A percentile compares a stretch with the other conserved stretches of the same genome.
Evolutionary conservation across 2,888 invertebrate genomes (phyloP).

Genomic region (Timandra comae): DNA sequence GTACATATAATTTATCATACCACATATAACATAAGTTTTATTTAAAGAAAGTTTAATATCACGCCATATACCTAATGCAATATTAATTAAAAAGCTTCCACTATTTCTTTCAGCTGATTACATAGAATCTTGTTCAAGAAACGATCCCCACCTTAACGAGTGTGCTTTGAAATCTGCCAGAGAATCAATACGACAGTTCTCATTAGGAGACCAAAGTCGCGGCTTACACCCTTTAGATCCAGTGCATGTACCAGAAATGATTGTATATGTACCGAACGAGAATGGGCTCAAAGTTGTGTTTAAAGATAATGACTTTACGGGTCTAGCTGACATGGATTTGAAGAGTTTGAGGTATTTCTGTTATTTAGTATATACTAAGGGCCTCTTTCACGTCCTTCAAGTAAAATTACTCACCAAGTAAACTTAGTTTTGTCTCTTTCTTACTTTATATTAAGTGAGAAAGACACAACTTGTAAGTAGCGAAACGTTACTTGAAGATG

Average conservation of each 20-base stretch:
- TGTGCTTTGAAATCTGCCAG: constrained; percentile 47
- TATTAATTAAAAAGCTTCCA: neutral
- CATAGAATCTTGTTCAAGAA: constrained; percentile 47
- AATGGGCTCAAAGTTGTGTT: constrained; percentile 48
- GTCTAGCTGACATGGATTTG: constrained; percentile 42
- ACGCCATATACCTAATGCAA: no score
- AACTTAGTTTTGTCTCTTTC: no score
- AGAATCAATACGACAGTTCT: constrained; percentile 42
- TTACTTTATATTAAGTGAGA: no score
- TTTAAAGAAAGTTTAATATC: no score
- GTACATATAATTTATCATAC: no score
- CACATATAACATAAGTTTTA: no score
- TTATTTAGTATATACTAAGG: neutral
- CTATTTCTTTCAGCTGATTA: constrained; percentile 41
- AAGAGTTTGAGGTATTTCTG: constrained; percentile 41
- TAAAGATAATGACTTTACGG: constrained; percentile 48
- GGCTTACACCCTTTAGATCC: constrained; percentile 44
- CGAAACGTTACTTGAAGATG: no score
- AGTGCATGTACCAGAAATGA: constrained; percentile 45
- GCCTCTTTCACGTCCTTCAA: no score
- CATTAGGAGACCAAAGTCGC: constrained; percentile 39
- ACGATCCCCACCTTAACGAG: constrained; percentile 48
- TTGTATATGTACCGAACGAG: constrained; percentile 47
- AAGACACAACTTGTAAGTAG: no score
- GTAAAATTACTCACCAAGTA: no score